Conservation (phyloP, 2,113 vertebrate genomes). For the Lynx canadensis region DNA sequence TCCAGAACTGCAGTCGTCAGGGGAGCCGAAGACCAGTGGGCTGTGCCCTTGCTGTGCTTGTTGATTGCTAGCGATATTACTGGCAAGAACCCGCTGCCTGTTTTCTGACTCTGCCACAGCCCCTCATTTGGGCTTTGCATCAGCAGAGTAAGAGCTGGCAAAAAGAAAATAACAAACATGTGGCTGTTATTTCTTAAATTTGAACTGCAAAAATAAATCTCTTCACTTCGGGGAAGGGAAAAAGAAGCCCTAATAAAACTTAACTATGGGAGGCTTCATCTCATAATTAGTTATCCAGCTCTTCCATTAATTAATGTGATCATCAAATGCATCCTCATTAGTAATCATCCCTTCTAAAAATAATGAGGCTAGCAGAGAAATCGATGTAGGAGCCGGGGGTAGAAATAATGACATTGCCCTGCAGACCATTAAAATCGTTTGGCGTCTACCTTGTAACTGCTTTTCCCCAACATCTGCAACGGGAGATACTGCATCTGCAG, state of each 20-base stretch:
- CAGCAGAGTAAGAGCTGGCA: background rate
- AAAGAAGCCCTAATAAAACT: conserved; percentile 50
- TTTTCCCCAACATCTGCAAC: background rate
- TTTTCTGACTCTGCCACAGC: background rate
- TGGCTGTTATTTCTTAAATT: conserved; percentile 13
- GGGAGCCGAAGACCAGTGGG: background rate
- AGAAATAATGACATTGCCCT: background rate
- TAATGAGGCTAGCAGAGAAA: conserved; percentile 47
- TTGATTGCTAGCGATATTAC: background rate
- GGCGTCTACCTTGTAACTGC: background rate
- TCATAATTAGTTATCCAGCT: conserved; percentile 33
- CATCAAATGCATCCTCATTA: conserved; percentile 69
- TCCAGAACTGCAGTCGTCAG: fast-evolving
- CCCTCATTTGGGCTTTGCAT: background rate
- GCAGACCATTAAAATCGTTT: background rate
- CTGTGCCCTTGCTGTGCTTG: background rate
- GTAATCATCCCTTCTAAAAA: conserved; percentile 68
- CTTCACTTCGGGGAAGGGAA: conserved; percentile 9
- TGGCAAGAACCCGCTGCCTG: background rate
- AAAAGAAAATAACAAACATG: background rate
- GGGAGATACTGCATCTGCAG: background rate
- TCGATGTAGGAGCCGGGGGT: background rate
- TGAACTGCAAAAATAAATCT: conserved; percentile 53
- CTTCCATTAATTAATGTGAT: conserved; percentile 67
- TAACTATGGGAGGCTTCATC: conserved; percentile 47